A percentile compares a stretch with the other conserved stretches of the same genome.
phyloP scores from a whole-genome alignment of 2,113 vertebrate genomes.

The Sarotherodon lohbergeri region DNA sequence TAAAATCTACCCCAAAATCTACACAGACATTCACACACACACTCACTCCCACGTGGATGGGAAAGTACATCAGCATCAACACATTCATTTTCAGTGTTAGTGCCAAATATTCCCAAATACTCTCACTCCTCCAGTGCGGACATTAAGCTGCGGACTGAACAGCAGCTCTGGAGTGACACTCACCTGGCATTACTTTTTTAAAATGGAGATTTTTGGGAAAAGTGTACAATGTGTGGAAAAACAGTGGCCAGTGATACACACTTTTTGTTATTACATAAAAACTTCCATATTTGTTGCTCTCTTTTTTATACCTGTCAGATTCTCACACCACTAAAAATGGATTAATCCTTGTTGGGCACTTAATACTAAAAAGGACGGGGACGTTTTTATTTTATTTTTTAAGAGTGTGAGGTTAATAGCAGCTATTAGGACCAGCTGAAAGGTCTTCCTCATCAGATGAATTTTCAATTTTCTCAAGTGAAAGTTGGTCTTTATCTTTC shows the following conservation, averaged over 20 bases:
- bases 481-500: neutral
- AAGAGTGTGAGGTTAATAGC: slow-evolving; percentile 4
- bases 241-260: slow-evolving; percentile 46
- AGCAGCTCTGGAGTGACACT: neutral
- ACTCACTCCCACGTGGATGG: slow-evolving; percentile 90
- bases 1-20: slow-evolving; percentile 95
- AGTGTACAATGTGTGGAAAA: neutral
- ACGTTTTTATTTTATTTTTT: neutral
- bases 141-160: slow-evolving; percentile 2
- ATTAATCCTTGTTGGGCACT: slow-evolving; percentile 52
- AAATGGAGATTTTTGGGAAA: slow-evolving; percentile 3
- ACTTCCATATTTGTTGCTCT: slow-evolving; percentile 49
- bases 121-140: neutral
- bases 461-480: slow-evolving; percentile 7
- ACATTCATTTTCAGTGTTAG: slow-evolving; percentile 94
- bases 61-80: slow-evolving; percentile 92
- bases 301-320: slow-evolving; percentile 13
- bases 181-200: neutral
- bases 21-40: slow-evolving; percentile 91
- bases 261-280: slow-evolving; percentile 1
- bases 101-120: neutral
- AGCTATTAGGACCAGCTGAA: slow-evolving; percentile 8
- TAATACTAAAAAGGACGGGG: slow-evolving; percentile 25
- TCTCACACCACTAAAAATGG: slow-evolving; percentile 58
- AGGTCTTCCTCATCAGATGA: neutral